Evolutionary conservation across 2,113 vertebrate species (phyloP).

Genomic region (Salvelinus alpinus): DNA sequence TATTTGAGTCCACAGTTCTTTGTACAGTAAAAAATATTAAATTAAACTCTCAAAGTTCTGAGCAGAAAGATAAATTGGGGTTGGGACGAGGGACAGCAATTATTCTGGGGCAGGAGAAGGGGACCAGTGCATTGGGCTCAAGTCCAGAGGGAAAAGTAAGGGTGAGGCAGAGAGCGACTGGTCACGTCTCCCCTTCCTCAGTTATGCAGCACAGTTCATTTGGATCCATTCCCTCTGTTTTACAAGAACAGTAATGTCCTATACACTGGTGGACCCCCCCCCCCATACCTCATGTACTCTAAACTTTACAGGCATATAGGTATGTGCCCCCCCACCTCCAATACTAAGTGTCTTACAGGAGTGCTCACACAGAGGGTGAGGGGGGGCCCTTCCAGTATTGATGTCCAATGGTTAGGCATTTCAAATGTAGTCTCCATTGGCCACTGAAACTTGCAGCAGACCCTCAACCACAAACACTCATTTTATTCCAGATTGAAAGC

Average conservation of each 20-base stretch:
- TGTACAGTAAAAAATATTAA: conserved; percentile 85
- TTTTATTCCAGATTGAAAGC: conserved; percentile 44
- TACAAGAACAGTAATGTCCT: conserved; percentile 75
- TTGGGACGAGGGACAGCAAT: conserved; percentile 13
- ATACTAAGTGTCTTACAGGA: conserved; percentile 66
- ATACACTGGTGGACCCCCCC: conserved; percentile 69
- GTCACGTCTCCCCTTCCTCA: conserved; percentile 52
- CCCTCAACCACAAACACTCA: conserved; percentile 62
- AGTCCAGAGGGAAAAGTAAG: conserved; percentile 69
- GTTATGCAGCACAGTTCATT: conserved; percentile 78
- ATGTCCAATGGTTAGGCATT: conserved; percentile 51
- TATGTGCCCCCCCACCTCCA: conserved; percentile 60
- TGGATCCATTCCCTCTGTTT: conserved; percentile 76
- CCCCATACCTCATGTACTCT: conserved; percentile 45
- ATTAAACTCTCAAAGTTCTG: conserved; percentile 75
- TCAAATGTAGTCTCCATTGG: conserved; percentile 43
- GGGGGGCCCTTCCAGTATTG: conserved; percentile 47
- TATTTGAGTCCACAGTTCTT: conserved; percentile 79
- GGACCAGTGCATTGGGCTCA: conserved; percentile 20
- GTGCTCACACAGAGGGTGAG: conserved; percentile 65
- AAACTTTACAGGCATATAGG: conserved; percentile 69
- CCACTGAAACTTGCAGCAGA: conserved; percentile 47
- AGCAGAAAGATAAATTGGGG: conserved; percentile 67
- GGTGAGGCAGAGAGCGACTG: conserved; percentile 58
- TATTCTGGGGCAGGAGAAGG: not conserved